A percentile compares a stretch with the other conserved stretches of the same genome.
phyloP scores from a whole-genome alignment of 1,140 invertebrate genomes.

The Condylostylus longicornis region DNA sequence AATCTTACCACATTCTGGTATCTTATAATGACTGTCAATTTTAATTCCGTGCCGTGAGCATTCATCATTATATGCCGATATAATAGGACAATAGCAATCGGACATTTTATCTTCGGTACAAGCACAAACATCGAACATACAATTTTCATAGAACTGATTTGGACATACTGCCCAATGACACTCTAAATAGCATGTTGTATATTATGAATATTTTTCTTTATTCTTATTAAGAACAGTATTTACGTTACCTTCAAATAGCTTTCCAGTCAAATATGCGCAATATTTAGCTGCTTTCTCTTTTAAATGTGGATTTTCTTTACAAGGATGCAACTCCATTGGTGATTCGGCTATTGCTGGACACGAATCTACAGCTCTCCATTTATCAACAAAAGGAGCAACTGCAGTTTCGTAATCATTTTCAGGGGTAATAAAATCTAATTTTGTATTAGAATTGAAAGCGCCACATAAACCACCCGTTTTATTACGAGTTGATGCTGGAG shows the following conservation, averaged over 20 bases:
- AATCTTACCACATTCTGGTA: constrained; percentile 54
- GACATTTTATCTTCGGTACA: constrained; percentile 48
- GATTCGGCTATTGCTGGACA: constrained; percentile 44
- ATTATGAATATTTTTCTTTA: too few species aligned
- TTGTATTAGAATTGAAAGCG: constrained; percentile 72
- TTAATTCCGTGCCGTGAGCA: constrained; percentile 55
- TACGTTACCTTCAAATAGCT: constrained; percentile 46
- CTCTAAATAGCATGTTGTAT: too few species aligned
- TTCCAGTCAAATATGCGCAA: constrained; percentile 50
- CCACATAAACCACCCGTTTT: constrained; percentile 70
- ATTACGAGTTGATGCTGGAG: constrained; percentile 52
- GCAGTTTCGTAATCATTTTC: constrained; percentile 67
- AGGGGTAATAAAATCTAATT: constrained; percentile 76
- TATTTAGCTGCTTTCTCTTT: constrained; percentile 49
- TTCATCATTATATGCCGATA: constrained; percentile 63
- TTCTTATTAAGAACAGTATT: too few species aligned
- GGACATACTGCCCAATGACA: constrained; percentile 69
- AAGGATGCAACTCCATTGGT: constrained; percentile 45
- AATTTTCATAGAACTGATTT: constrained; percentile 59
- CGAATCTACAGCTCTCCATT: constrained; percentile 67
- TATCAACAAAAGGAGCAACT: constrained; percentile 63
- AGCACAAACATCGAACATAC: constrained; percentile 74
- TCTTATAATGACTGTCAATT: constrained; percentile 59
- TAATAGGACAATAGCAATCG: constrained; percentile 62
- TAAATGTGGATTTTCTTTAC: constrained; percentile 52